Evolutionary conservation across 1,140 invertebrate species (phyloP).

Genomic region (Drosophila mojavensis): DNA sequence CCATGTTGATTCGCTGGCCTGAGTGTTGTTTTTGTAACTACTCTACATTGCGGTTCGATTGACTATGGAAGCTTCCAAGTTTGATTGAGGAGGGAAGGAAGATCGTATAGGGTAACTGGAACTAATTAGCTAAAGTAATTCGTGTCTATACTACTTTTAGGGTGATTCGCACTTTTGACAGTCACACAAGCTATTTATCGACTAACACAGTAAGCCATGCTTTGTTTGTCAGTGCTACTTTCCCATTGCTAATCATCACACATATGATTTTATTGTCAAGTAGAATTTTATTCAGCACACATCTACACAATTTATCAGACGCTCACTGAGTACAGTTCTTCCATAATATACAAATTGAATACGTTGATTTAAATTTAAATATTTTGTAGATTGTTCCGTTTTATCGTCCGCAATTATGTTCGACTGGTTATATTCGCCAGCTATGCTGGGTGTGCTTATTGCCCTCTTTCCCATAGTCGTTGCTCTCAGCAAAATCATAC

Average conservation of each 20-base stretch:
- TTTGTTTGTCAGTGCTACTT: no score
- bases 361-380: not conserved
- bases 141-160: no score
- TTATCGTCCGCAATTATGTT: not conserved
- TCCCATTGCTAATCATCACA: no score
- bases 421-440: constrained; percentile 7
- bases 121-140: no score
- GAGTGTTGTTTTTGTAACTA: constrained; percentile 26
- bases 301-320: not conserved
- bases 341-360: not conserved
- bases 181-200: no score
- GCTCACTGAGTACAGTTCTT: not conserved
- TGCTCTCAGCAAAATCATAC: not conserved
- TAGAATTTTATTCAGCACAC: not conserved
- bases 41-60: constrained; percentile 1
- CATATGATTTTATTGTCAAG: no score
- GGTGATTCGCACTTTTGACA: no score
- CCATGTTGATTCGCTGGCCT: constrained; percentile 54
- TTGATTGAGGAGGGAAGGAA: no score
- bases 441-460: not conserved
- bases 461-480: constrained; percentile 1
- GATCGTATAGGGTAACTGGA: no score
- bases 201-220: no score
- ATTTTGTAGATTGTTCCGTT: not conserved
- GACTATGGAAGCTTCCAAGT: not conserved